Base-by-base conservation (phyloP, 1,140 invertebrate genomes). In the Drosophila sproati region DNA sequence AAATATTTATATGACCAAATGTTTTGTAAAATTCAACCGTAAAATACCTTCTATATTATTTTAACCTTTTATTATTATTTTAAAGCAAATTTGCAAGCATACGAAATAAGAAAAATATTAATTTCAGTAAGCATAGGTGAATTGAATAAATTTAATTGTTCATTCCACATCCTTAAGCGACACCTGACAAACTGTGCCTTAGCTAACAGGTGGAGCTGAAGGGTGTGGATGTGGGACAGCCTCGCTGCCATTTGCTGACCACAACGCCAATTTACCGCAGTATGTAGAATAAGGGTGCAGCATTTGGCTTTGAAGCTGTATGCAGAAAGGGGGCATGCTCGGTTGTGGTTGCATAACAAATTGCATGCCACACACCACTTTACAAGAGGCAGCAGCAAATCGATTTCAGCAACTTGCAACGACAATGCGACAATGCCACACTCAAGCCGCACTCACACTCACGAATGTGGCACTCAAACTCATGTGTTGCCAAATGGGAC, bases 281-380 rank as follows among this genome's bases (percentile, higher is more conserved):
- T 61, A 66, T 52, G 73, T 64, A 72, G 66, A 77, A 57, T 69
- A 57, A 52, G 73, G 60, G 68, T 59, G 77, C 50, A 64, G 48
- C 67, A 75, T 28, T 51, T 69, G 52, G 41, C 8, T 43, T 47
- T 29, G 48, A 5, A 37, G 54, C 34, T 12, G 34, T 28, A 31
- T 47, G 47, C 29, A 12, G 37, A 7, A 34, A 54, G 73, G 59
- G n/a, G 45, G 57, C 28, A 45, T 32, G 8, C 3, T 51, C 52
- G 68, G 35, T 57, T 29, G 48, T 64, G 76, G 74, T 86, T 86
- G 82, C 74, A 80, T 80, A 85, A 89, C 85, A 88, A 85, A 89
- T 88, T 88, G 75, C 85, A 83, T 78, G 68, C 85, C 85, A 73
- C 80, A 86, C 78, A 78, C 76, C 82, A 87, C 78, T 87, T 73